Evolutionary conservation across 2,113 vertebrate genomes (phyloP), one percentile per base, ranked within the genome.

Genomic region (Ploceus nigricollis): DNA sequence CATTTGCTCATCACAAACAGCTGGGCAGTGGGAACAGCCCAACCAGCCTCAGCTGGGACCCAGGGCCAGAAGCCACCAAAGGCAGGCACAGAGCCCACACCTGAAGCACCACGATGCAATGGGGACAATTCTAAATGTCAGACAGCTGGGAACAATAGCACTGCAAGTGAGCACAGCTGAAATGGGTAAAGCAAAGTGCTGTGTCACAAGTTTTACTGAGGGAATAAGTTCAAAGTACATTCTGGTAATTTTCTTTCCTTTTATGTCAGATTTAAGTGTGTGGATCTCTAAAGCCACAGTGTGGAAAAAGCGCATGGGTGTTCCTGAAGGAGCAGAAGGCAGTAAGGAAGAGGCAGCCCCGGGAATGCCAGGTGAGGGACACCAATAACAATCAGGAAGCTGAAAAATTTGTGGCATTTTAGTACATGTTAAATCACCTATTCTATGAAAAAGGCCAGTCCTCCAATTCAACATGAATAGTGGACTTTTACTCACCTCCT

Each of bases 81-180:
- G 19, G 15, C 61, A 68, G 44, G 37, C n/a, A 39, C 31, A 23
- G 2, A 63, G 39, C 42, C 42, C 65, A 24, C 33, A 24, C 22
- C 48, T 69, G 48, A 44, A 22, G 13, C 5, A 9, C 30, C 2
- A 0, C 72, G 31, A 0, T 5, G 17, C 22, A 13, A 5, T 1
- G 13, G 19, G 8, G 24, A 44, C 0, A 8, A 9, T 3, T 19
- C 28, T 11, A 33, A 63, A 35, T 8, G 33, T 15, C 35, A n/a
- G 10, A 8, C 7, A 65, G n/a, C 44, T 31, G 48, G 44, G 24
- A 89, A 12, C 10, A 24, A 37, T 42, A 44, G 15, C 48, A 39
- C 18, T 39, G 27, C 8, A 21, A 21, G 15, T 10, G 31, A 91
- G 7, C 5, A 3, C 6, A 19, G 22, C 19, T 78, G 30, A 78